phyloP scores from a whole-genome alignment of 1,140 invertebrate genomes.

The Apis dorsata region DNA sequence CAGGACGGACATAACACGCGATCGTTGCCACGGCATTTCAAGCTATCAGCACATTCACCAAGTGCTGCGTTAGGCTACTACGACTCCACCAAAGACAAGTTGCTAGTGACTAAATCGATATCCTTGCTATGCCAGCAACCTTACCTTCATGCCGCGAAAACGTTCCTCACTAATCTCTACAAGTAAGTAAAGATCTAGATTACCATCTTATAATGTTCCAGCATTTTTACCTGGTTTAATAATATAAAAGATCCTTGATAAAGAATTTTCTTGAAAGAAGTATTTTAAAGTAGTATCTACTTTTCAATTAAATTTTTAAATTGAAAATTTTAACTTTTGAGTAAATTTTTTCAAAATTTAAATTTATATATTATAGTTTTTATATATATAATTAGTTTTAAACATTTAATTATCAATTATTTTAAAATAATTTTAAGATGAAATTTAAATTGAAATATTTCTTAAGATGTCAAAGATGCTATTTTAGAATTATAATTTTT shows the following conservation, averaged over 20 bases:
- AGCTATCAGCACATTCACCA: slow-evolving; percentile 88
- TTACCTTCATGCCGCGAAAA: slow-evolving; percentile 91
- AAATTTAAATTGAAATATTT: no score
- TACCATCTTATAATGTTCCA: slow-evolving; percentile 9
- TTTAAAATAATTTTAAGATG: no score
- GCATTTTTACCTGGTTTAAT: background rate
- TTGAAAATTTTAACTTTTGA: background rate
- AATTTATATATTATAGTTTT: no score
- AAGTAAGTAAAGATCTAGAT: slow-evolving; percentile 81
- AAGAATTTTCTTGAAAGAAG: background rate
- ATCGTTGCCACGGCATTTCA: slow-evolving; percentile 93
- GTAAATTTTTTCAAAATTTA: background rate
- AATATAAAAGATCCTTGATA: background rate
- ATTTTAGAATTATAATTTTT: no score
- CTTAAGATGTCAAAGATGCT: no score
- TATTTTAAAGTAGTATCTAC: no score
- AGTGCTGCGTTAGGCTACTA: slow-evolving; percentile 91
- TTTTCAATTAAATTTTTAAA: no score
- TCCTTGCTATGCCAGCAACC: slow-evolving; percentile 94
- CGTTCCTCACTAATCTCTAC: slow-evolving; percentile 93
- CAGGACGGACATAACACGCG: slow-evolving; percentile 84
- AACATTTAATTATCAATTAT: no score
- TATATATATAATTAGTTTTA: no score
- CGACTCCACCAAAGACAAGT: slow-evolving; percentile 94
- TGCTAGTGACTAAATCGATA: slow-evolving; percentile 97